Conservation (phyloP, 2,113 vertebrate genomes). For the Neotragus moschatus region DNA sequence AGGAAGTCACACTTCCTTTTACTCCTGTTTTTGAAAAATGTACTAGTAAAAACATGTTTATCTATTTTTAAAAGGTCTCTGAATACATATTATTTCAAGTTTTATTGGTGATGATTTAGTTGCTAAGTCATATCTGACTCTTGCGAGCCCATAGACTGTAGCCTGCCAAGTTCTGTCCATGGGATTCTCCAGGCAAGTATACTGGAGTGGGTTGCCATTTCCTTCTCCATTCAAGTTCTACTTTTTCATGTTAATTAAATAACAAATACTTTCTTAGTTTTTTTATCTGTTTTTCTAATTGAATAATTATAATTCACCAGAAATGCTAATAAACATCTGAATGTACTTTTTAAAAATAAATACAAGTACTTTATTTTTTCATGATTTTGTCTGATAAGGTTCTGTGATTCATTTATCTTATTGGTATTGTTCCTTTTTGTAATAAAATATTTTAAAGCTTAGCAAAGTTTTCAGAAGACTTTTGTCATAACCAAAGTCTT, state of each 20-base stretch:
- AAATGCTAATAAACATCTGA: background rate
- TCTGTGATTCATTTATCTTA: background rate
- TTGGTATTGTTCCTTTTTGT: background rate
- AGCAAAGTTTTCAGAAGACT: background rate
- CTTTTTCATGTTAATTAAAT: background rate
- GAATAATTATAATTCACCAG: background rate
- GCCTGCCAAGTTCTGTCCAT: background rate
- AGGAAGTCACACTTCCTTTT: background rate
- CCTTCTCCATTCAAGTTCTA: background rate
- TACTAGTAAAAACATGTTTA: background rate
- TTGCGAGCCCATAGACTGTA: background rate
- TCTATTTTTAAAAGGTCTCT: background rate
- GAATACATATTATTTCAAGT: background rate
- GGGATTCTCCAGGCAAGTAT: background rate
- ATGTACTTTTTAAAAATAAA: background rate
- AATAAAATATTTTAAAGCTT: background rate
- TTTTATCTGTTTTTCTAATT: background rate
- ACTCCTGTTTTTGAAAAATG: background rate
- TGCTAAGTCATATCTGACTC: background rate
- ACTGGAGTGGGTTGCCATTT: background rate
- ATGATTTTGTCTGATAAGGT: background rate
- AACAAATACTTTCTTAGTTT: background rate
- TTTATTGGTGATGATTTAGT: background rate
- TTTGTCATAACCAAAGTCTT: background rate
- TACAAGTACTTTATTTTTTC: background rate